Base-by-base conservation (phyloP, 2,888 invertebrate genomes). In the Platypus cylindrus region DNA sequence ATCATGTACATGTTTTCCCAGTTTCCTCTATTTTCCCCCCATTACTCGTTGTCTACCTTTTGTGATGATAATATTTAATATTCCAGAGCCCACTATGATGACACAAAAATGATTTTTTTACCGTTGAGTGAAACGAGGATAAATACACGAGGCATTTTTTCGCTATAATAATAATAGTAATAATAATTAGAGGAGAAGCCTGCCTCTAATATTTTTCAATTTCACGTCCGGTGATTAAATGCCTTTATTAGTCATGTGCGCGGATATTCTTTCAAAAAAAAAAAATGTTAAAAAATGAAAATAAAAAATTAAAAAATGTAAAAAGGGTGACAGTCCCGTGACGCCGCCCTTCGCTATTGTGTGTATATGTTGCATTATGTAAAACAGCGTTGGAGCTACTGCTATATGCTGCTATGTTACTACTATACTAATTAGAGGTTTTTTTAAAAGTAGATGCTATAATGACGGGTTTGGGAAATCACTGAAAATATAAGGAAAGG, bases 161-260 rank as follows among this genome's bases (percentile, higher is more conserved):
- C 51, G 50, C 53, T 56, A 57, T 59, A 59, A 59, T 59, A 58
- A 59, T 55, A 53, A 54, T 51, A 54, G 51, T n/a, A n/a, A n/a
- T n/a, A n/a, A n/a, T n/a, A n/a, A n/a, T n/a, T n/a, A n/a, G n/a
- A n/a, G n/a, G n/a, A n/a, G 53, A 52, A 51, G 42, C 36, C 50
- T 51, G 51, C 48, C 51, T 48, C 52, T 53, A 56, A 57, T 58
- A 56, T 58, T 54, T 58, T 57, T 58, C 57, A 58, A 58, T 58
- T 58, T 54, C 46, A 46, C 49, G 47, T 48, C 51, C 48, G 43
- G 48, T 55, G 52, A 55, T 49, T 53, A 50, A 53, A 46, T 40
- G 45, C 41, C 42, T 16, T 25, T 27, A 37, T 11, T 14, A 25
- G 28, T 42, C 40, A 43, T 45, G 38, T 32, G 43, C 18, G 34